Conservation (phyloP, 2,888 invertebrate genomes). For the Mechanitis messenoides region DNA sequence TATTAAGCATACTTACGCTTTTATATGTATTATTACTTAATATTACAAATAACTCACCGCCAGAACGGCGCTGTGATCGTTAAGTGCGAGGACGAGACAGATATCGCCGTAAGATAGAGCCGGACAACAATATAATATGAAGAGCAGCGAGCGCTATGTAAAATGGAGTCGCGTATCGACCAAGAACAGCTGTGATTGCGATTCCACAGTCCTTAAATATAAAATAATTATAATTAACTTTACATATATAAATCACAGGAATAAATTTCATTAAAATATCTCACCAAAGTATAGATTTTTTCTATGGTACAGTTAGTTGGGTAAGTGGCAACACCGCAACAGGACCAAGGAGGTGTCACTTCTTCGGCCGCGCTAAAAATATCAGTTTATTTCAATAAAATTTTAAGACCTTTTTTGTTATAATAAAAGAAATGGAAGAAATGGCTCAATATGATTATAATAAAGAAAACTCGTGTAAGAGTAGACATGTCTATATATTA, state of each 20-base stretch:
- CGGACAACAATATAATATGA: constrained; percentile 52
- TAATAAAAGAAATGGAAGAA: background rate
- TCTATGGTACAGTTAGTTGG: constrained; percentile 48
- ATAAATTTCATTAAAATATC: constrained; percentile 3
- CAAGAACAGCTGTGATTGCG: constrained; percentile 46
- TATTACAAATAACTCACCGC: constrained; percentile 24
- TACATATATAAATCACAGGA: background rate
- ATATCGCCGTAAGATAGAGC: constrained; percentile 55
- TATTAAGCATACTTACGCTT: too few relatives aligned
- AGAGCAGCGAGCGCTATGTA: constrained; percentile 47
- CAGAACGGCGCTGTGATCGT: constrained; percentile 53
- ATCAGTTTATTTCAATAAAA: background rate
- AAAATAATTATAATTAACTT: background rate
- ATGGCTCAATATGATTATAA: background rate
- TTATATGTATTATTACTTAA: background rate
- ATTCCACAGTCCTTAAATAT: constrained; percentile 50
- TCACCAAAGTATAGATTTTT: constrained; percentile 39
- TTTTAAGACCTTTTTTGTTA: background rate
- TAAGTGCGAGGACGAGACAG: constrained; percentile 54
- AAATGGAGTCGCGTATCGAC: constrained; percentile 42
- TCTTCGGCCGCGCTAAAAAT: constrained; percentile 26
- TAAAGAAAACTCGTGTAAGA: background rate
- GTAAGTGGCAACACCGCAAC: constrained; percentile 45
- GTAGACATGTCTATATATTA: background rate
- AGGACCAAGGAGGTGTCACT: constrained; percentile 51